Evolutionary conservation across 2,113 vertebrate species (phyloP).

Genomic region (Garra rufa): DNA sequence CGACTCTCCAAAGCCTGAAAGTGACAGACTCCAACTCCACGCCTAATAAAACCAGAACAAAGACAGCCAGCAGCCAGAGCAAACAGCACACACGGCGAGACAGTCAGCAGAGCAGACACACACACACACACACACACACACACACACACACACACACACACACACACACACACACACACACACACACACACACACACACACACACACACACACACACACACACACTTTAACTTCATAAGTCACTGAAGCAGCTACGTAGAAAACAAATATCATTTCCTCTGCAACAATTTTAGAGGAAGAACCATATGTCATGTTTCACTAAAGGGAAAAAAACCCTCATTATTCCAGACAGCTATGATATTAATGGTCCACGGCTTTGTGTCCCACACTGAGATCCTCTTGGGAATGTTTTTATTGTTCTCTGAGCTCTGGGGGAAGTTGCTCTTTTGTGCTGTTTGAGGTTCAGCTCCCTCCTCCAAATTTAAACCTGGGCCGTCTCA

Average conservation of each 20-base stretch:
- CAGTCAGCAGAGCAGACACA: constrained; percentile 21
- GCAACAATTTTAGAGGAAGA: constrained; percentile 27
- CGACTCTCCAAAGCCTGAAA: constrained; percentile 35
- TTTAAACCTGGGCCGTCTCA: neutral
- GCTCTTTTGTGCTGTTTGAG: constrained; percentile 16
- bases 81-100: constrained; percentile 45
- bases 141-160: constrained; percentile 1
- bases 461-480: neutral
- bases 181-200: constrained; percentile 43
- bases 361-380: constrained; percentile 43
- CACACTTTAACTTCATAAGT: neutral
- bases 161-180: constrained; percentile 11
- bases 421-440: neutral
- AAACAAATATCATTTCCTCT: constrained; percentile 22
- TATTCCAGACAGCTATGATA: constrained; percentile 49
- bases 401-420: constrained; percentile 28
- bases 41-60: constrained; percentile 58
- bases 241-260: neutral
- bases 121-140: constrained; percentile 16
- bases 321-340: constrained; percentile 31
- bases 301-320: constrained; percentile 44
- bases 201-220: neutral
- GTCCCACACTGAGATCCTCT: constrained; percentile 29
- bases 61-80: constrained; percentile 47
- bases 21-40: constrained; percentile 50